A percentile compares a stretch with the other conserved stretches of the same genome.
phyloP scores from a whole-genome alignment of 35 echinoderm and acorn worm genomes.

The Patiria miniata region DNA sequence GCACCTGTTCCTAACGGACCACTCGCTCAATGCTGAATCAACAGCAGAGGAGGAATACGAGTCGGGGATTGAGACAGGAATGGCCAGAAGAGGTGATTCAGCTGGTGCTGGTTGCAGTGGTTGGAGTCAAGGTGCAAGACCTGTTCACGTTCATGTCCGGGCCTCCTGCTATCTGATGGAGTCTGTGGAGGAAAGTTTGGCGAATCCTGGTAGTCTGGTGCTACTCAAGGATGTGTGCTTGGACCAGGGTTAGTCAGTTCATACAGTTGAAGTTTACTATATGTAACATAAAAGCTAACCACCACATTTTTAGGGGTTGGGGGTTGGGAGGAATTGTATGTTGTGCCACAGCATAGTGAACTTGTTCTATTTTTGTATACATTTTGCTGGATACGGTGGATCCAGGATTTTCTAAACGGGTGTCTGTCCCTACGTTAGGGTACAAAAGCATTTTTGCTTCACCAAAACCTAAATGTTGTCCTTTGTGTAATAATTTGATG shows the following conservation, averaged over 20 bases:
- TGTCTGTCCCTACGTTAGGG: no score
- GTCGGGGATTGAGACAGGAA: neutral
- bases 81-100: neutral
- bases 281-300: no score
- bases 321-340: no score
- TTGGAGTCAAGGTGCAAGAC: neutral
- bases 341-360: no score
- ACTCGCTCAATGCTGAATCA: neutral
- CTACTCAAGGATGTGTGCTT: constrained; percentile 7
- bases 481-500: no score
- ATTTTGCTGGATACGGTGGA: no score
- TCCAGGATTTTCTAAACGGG: no score
- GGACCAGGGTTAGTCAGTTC: neutral
- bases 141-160: neutral
- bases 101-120: neutral
- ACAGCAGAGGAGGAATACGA: neutral
- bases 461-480: no score
- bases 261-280: no score
- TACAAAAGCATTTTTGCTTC: no score
- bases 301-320: no score
- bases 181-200: neutral
- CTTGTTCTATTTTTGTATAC: no score
- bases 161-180: neutral
- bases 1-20: constrained; percentile 23
- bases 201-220: neutral